Base-by-base conservation (phyloP, 1,140 invertebrate genomes). In the Pissodes strobi region DNA sequence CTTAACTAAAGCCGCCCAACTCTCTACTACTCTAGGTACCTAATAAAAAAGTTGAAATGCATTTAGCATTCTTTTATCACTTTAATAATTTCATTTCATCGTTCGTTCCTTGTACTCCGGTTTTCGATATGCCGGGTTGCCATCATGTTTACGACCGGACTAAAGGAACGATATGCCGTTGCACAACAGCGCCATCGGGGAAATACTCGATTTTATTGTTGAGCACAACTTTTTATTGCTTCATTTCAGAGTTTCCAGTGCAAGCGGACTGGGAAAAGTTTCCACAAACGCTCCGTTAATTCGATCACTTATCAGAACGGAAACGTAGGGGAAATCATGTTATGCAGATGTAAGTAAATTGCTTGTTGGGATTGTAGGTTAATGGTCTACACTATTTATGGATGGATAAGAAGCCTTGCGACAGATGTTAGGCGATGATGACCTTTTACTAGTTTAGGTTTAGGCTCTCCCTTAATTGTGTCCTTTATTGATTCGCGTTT, bases 131-230 rank as follows among this genome's bases (percentile, higher is more conserved):
- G 15, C 21, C 9, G 25, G 34, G 49, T 52, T 52, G 49, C 25
- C 23, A n/a, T n/a, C n/a, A 52, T 34, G 23, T 52, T 52, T 52
- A 52, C 49, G 49, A 52, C 49, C 27, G 49, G 49, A 52, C 49
- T 52, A 52, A 52, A 52, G n/a, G 49, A 52, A 52, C 49, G 49
- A 52, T 52, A 52, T 37, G 15, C 23, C 49, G 49, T 52, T 52
- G 49, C 19, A 18, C 49, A 27, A 27, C 18, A 52, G 30, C 34
- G 49, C 49, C 49, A 34, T 52, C 49, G 49, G 23, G 49, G 49
- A 52, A 34, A 52, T 52, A 52, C 49, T 52, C 49, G 49, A 52
- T 52, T 52, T 52, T 52, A 52, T 52, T 52, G 49, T 52, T 52
- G 49, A 52, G 27, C 49, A 52, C 49, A 34, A 52, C 49, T 52